Conservation (phyloP, 2,888 invertebrate species). For the Antheraea assamensis region DNA sequence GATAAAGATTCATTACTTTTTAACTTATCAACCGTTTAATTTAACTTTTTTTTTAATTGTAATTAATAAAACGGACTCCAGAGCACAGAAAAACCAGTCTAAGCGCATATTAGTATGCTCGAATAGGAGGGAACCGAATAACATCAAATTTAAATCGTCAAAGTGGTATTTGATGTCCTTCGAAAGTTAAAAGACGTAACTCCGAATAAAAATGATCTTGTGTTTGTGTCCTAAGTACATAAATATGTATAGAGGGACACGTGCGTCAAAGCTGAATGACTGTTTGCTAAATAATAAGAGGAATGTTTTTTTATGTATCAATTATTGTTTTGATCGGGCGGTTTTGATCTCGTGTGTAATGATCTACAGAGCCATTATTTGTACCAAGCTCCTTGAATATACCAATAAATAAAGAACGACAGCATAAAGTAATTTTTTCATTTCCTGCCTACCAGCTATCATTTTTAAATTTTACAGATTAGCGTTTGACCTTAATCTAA, state of each 20-base stretch:
- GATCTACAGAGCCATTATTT: background rate
- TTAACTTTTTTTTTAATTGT: no score
- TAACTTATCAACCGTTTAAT: no score
- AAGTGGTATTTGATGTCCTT: background rate
- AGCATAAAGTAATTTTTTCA: background rate
- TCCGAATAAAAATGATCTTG: background rate
- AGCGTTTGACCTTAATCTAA: no score
- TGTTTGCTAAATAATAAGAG: constrained; percentile 39
- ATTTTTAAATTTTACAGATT: no score
- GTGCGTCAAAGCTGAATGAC: constrained; percentile 52
- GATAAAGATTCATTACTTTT: no score
- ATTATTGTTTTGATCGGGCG: background rate
- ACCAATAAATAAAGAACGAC: background rate
- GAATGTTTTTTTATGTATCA: constrained; percentile 22
- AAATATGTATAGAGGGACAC: constrained; percentile 56
- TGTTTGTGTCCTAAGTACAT: constrained; percentile 4
- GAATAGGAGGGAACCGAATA: background rate
- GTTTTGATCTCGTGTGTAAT: background rate
- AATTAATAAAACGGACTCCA: background rate
- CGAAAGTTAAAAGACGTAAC: background rate
- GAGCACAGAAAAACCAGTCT: background rate
- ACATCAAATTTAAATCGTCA: background rate
- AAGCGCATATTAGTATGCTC: background rate
- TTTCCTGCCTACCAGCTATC: background rate
- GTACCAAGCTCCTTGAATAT: background rate